Conservation (phyloP, 1,140 invertebrate genomes). For the Gerris buenoi region DNA sequence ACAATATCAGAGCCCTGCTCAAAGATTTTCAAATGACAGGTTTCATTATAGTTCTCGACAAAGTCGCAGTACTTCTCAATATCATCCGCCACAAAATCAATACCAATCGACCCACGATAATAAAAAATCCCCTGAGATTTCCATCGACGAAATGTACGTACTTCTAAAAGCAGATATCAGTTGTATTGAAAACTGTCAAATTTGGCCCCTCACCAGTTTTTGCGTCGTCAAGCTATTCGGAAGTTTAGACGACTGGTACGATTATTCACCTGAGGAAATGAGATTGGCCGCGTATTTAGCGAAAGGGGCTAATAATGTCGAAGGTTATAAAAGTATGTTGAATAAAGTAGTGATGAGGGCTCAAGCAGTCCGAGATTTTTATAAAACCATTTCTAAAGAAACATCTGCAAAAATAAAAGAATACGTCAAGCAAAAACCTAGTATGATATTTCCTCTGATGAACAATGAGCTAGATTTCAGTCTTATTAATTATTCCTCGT, state of each 20-base stretch:
- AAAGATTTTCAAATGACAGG: no score
- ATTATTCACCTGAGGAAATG: slow-evolving; percentile 17
- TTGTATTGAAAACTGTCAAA: slow-evolving; percentile 5
- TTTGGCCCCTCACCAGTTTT: slow-evolving; percentile 16
- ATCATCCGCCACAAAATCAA: no score
- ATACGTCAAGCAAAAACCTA: neutral
- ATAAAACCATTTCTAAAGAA: neutral
- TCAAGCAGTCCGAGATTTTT: neutral
- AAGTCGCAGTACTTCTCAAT: no score
- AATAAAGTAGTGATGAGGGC: neutral
- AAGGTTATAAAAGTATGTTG: slow-evolving; percentile 2
- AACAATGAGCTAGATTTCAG: neutral
- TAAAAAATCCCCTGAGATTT: no score
- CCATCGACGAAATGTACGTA: no score
- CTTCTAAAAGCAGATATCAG: neutral
- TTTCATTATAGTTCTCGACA: no score
- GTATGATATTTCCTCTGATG: neutral
- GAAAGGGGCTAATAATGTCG: slow-evolving; percentile 1
- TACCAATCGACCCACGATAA: no score
- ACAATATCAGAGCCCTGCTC: no score
- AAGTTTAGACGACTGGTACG: slow-evolving; percentile 14
- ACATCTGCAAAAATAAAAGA: neutral
- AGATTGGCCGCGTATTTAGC: slow-evolving; percentile 13
- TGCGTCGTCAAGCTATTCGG: neutral
- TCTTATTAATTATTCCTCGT: neutral